Percentiles rank a stretch among this genome's conserved stretches.
phyloP scores from a whole-genome alignment of 2,797 vertebrate genomes.

The Acrossocheilus fasciatus region DNA sequence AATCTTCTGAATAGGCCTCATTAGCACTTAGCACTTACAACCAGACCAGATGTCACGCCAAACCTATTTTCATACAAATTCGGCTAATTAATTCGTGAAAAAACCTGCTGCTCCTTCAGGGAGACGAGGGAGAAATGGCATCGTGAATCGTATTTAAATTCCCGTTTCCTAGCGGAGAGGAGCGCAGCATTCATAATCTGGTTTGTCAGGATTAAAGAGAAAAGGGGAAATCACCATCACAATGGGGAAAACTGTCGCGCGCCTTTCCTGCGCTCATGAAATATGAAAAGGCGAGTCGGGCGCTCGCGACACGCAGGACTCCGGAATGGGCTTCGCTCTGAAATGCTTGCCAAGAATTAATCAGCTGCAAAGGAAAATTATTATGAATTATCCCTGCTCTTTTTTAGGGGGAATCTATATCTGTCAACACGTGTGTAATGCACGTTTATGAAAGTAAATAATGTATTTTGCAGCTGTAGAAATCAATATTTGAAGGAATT shows the following conservation, averaged over 20 bases:
- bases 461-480: conserved; percentile 7
- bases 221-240: conserved; percentile 69
- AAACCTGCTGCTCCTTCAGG: conserved; percentile 58
- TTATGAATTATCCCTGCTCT: conserved; percentile 57
- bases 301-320: conserved; percentile 49
- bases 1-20: conserved; percentile 68
- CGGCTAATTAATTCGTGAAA: conserved; percentile 67
- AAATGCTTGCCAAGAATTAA: conserved; percentile 61
- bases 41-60: conserved; percentile 70
- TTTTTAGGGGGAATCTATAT: conserved; percentile 22
- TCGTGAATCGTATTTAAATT: conserved; percentile 62
- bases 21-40: conserved; percentile 69
- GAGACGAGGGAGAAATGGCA: conserved; percentile 34
- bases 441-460: conserved; percentile 2
- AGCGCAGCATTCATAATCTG: conserved; percentile 69
- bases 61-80: conserved; percentile 74
- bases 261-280: conserved; percentile 64
- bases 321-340: conserved; percentile 43
- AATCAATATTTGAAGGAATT: neutral
- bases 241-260: conserved; percentile 58
- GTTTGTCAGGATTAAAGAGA: conserved; percentile 69
- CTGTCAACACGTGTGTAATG: conserved; percentile 17
- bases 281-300: conserved; percentile 60
- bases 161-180: conserved; percentile 57
- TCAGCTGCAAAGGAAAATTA: conserved; percentile 58